A percentile compares a stretch with the other conserved stretches of the same genome.
Conservation (phyloP, 2,888 invertebrate genomes). For the Spilarctia lutea region DNA sequence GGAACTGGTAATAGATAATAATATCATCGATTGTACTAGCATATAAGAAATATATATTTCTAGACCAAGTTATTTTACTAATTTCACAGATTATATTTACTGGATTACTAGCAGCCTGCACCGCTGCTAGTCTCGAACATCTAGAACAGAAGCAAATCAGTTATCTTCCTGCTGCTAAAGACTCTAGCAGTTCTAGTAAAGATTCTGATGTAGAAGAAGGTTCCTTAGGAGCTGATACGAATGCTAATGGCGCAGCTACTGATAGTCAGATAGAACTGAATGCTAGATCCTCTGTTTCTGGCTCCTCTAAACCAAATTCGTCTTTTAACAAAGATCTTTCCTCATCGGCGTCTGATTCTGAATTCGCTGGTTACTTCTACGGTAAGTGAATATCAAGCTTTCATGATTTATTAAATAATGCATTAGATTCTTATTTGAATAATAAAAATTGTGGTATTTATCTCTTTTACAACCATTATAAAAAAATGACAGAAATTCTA, state of each 20-base stretch:
- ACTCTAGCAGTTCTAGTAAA: background rate
- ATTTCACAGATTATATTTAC: conserved; percentile 1
- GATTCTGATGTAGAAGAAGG: too few species aligned
- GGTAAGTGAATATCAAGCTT: background rate
- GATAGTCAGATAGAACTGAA: conserved; percentile 18
- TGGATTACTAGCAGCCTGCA: conserved; percentile 5
- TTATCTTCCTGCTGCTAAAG: background rate
- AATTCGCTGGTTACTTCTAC: background rate
- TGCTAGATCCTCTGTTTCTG: conserved; percentile 45
- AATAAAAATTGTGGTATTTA: conserved; percentile 16
- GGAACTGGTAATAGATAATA: too few species aligned
- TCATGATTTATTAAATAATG: background rate
- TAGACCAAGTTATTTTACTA: background rate
- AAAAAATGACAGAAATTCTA: too few species aligned
- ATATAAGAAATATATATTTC: background rate
- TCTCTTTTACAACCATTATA: background rate
- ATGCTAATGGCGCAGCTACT: conserved; percentile 13
- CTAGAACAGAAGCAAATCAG: conserved; percentile 12
- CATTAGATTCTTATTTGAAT: conserved; percentile 45
- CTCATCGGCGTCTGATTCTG: conserved; percentile 39
- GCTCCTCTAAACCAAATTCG: conserved; percentile 71
- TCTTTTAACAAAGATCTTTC: conserved; percentile 65
- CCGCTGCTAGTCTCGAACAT: conserved; percentile 25
- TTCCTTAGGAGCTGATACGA: conserved; percentile 3
- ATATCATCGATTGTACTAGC: background rate